A percentile compares a stretch with the other conserved stretches of the same genome.
Evolutionary conservation across 2,113 vertebrate species (phyloP).

Genomic region (Pleuronectes platessa): DNA sequence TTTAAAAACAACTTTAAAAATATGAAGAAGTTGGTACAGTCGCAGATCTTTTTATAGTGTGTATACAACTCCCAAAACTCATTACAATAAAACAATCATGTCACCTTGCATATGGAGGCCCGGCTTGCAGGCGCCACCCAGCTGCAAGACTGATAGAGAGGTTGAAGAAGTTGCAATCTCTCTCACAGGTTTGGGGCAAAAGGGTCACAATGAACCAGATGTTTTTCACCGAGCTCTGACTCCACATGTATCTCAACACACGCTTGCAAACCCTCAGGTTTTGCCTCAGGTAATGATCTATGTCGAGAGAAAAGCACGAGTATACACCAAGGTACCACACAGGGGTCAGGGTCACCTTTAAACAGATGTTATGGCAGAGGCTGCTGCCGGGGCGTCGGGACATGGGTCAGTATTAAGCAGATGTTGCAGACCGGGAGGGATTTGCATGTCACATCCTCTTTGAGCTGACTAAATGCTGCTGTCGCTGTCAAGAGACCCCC

Average conservation of each 20-base stretch:
- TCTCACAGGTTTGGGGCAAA: constrained; percentile 39
- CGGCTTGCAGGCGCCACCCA: constrained; percentile 2
- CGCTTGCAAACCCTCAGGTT: constrained; percentile 31
- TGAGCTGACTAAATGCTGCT: constrained; percentile 66
- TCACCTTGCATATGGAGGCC: background rate
- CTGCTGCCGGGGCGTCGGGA: constrained; percentile 43
- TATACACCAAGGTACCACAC: constrained; percentile 51
- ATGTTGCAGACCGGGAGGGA: constrained; percentile 68
- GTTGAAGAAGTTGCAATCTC: constrained; percentile 34
- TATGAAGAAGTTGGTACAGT: background rate
- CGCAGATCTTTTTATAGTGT: constrained; percentile 14
- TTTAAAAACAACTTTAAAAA: background rate
- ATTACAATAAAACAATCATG: constrained; percentile 1
- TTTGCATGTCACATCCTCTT: constrained; percentile 55
- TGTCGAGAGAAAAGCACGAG: constrained; percentile 57
- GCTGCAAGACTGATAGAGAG: constrained; percentile 18
- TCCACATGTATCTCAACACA: constrained; percentile 44
- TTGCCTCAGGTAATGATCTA: constrained; percentile 70
- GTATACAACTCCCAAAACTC: constrained; percentile 2
- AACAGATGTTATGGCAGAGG: constrained; percentile 73
- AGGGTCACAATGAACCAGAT: constrained; percentile 62
- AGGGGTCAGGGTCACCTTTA: constrained; percentile 76
- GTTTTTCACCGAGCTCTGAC: constrained; percentile 59
- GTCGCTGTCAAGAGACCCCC: constrained; percentile 57
- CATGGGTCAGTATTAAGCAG: constrained; percentile 72